A percentile compares a stretch with the other conserved stretches of the same genome.
phyloP scores from a whole-genome alignment of 2,113 vertebrate genomes.

The Hemicordylus capensis region DNA sequence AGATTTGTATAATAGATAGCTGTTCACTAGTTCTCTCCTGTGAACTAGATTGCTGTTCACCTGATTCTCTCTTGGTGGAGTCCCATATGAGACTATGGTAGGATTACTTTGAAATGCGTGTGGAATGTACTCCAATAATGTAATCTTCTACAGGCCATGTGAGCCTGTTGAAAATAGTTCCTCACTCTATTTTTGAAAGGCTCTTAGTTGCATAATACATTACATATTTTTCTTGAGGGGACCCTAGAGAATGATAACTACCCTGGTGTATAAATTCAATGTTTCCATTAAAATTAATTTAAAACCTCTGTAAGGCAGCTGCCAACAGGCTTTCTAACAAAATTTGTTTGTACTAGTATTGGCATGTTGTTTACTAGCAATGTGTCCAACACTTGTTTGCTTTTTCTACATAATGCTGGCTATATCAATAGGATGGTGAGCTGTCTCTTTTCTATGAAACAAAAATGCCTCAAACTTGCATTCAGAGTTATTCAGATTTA shows the following conservation, averaged over 20 bases:
- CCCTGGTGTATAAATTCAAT: not conserved
- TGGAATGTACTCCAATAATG: not conserved
- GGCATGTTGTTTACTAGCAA: not conserved
- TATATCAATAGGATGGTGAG: not conserved
- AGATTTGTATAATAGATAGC: not conserved
- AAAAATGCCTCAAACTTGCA: not conserved
- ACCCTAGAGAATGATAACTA: not conserved
- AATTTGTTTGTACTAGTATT: not conserved
- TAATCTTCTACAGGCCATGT: not conserved
- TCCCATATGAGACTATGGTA: not conserved
- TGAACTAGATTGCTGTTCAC: no score
- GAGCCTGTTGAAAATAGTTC: not conserved
- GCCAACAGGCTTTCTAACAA: not conserved
- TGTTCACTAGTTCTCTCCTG: not conserved
- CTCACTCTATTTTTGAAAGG: not conserved
- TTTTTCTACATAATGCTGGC: not conserved
- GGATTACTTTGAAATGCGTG: not conserved
- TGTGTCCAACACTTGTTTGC: not conserved
- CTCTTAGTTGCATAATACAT: not conserved
- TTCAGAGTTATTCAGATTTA: not conserved
- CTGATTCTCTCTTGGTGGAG: not conserved
- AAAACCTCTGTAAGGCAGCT: conserved; percentile 1
- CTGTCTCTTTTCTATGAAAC: not conserved
- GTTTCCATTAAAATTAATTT: conserved; percentile 3
- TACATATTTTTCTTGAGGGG: not conserved